These are phyloP conservation scores for Aotus griseimembra DNA, from an alignment of 2,797 vertebrate genomes.

Conservation along the genomic window DNA sequence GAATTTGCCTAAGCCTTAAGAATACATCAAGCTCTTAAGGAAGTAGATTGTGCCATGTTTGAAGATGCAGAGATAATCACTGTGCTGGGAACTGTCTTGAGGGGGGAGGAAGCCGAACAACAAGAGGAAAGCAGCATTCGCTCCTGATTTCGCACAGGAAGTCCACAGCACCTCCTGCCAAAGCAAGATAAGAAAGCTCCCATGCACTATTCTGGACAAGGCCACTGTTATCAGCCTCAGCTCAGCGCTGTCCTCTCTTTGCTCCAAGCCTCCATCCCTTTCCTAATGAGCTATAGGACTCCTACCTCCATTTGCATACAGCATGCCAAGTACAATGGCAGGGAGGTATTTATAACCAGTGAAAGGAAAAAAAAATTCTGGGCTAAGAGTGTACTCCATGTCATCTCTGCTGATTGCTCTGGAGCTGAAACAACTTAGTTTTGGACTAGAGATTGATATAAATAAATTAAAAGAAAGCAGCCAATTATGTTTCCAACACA, in stretches of 20 bases:
- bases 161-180: slow-evolving; percentile 97
- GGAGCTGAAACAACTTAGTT: slow-evolving; percentile 71
- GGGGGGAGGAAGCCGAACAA: slow-evolving; percentile 99
- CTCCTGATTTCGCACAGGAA: slow-evolving; percentile 99
- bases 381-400: slow-evolving; percentile 84
- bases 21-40: slow-evolving; percentile 99
- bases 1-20: slow-evolving; percentile 90
- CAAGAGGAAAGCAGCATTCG: slow-evolving; percentile 97
- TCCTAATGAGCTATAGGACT: slow-evolving; percentile 89
- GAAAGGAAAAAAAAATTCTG: slow-evolving; percentile 81
- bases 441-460: slow-evolving; percentile 27
- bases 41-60: slow-evolving; percentile 99
- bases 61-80: slow-evolving; percentile 99
- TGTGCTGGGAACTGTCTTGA: slow-evolving; percentile 99
- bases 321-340: slow-evolving; percentile 85
- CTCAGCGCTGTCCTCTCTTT: slow-evolving; percentile 89
- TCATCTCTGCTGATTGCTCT: slow-evolving; percentile 78
- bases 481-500: background rate
- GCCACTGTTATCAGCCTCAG: slow-evolving; percentile 91
- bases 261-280: slow-evolving; percentile 82
- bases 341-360: slow-evolving; percentile 87
- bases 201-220: slow-evolving; percentile 95
- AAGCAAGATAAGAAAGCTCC: slow-evolving; percentile 99
- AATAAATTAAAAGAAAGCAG: slow-evolving; percentile 24
- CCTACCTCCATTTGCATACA: slow-evolving; percentile 89